These are phyloP conservation scores for Onychomys leucogaster DNA, from an alignment of 2,797 vertebrate species.

Conservation along the genomic window DNA sequence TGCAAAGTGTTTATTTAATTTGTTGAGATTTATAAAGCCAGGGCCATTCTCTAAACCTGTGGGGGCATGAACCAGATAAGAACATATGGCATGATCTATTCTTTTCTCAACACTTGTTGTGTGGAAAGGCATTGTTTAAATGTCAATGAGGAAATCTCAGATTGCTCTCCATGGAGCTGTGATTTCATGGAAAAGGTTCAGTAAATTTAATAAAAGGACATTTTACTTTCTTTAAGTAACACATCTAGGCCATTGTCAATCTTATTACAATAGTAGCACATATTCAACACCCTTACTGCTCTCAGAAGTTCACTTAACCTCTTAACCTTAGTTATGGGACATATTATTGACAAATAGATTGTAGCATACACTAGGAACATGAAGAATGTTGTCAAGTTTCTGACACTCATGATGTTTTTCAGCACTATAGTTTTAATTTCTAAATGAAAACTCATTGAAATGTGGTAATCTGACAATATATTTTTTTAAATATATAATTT, in stretches of 20 bases:
- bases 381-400: not conserved
- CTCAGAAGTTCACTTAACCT: not conserved
- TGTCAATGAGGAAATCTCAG: constrained; percentile 68
- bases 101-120: constrained; percentile 64
- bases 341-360: constrained; percentile 9
- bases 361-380: not conserved
- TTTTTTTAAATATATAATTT: constrained; percentile 36
- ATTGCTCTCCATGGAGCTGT: constrained; percentile 60
- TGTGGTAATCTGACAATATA: not conserved
- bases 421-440: constrained; percentile 1
- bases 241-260: not conserved
- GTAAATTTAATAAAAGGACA: constrained; percentile 67
- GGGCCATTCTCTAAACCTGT: constrained; percentile 56
- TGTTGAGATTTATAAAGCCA: constrained; percentile 74
- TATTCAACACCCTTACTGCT: not conserved
- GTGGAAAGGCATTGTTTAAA: constrained; percentile 67
- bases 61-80: constrained; percentile 59
- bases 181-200: constrained; percentile 64
- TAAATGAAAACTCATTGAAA: not conserved
- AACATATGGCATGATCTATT: constrained; percentile 72
- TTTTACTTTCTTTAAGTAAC: constrained; percentile 67
- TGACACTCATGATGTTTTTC: not conserved
- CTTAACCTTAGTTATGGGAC: not conserved
- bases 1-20: constrained; percentile 78
- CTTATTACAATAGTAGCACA: not conserved